phyloP scores from a whole-genome alignment of 1,140 invertebrate species.

The Drosophila pachea region DNA sequence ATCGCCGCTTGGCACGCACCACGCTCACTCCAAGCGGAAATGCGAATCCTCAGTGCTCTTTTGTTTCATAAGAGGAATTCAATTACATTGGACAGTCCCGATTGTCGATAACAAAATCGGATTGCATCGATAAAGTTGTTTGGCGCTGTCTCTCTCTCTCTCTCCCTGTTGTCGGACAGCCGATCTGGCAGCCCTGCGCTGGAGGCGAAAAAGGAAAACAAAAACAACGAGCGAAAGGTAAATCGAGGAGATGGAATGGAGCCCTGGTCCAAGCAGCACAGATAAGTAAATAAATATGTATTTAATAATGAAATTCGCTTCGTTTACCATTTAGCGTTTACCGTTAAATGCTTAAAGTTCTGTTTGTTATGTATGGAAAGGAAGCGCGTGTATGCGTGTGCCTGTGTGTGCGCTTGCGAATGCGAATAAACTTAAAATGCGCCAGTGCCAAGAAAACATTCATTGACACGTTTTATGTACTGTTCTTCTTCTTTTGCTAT shows the following conservation, averaged over 20 bases:
- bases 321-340: constrained; percentile 10
- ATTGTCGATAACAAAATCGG: constrained; percentile 1
- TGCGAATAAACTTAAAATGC: constrained; percentile 62
- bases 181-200: constrained; percentile 43
- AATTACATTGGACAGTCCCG: neutral
- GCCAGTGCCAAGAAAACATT: constrained; percentile 36
- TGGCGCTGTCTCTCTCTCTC: neutral
- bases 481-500: constrained; percentile 26
- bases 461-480: constrained; percentile 50
- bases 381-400: constrained; percentile 20
- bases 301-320: constrained; percentile 19
- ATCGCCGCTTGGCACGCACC: constrained; percentile 1
- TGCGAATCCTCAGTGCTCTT: constrained; percentile 16
- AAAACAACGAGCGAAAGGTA: constrained; percentile 19
- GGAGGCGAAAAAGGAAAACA: constrained; percentile 15
- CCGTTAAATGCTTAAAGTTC: constrained; percentile 23
- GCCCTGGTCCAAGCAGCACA: constrained; percentile 20
- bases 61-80: constrained; percentile 1
- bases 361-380: constrained; percentile 39
- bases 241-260: constrained; percentile 20
- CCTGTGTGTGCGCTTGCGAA: constrained; percentile 18
- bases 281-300: constrained; percentile 23
- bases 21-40: constrained; percentile 14
- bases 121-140: neutral
- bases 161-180: constrained; percentile 17